These are phyloP conservation scores for Strix aluco DNA, from an alignment of 2,113 vertebrate species.

Conservation along the genomic window DNA sequence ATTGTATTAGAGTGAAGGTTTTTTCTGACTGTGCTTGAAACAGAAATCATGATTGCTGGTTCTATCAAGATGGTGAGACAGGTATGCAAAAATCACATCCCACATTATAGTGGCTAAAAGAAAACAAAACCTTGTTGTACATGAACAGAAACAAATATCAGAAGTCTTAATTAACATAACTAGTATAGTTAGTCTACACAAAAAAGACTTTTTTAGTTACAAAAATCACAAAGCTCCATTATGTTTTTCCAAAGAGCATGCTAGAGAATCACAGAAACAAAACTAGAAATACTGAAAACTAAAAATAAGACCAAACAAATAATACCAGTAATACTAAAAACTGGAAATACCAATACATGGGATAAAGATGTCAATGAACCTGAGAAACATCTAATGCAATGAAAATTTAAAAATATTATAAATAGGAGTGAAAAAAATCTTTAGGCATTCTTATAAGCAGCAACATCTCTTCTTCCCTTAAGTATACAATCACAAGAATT, in stretches of 20 bases:
- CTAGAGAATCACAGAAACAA: conserved; percentile 67
- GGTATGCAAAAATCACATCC: neutral
- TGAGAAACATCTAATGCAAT: neutral
- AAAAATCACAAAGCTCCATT: conserved; percentile 71
- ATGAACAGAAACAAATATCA: neutral
- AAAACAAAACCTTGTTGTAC: neutral
- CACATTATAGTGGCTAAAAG: neutral
- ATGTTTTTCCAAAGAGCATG: conserved; percentile 54
- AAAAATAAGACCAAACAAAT: conserved; percentile 39
- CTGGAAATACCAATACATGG: neutral
- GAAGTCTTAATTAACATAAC: neutral
- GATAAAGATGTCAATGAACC: neutral
- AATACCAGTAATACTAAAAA: conserved; percentile 54
- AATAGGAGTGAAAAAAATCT: neutral
- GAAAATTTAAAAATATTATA: neutral
- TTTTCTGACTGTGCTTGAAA: neutral
- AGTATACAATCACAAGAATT: neutral
- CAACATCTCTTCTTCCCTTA: neutral
- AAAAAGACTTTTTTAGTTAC: conserved; percentile 67
- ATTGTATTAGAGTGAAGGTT: neutral
- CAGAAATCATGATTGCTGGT: neutral
- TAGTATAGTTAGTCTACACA: neutral
- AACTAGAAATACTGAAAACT: conserved; percentile 40
- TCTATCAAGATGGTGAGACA: neutral
- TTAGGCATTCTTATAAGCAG: neutral